A percentile compares a stretch with the other conserved stretches of the same genome.
Evolutionary conservation across 2,113 vertebrate species (phyloP).

Genomic region (Nanorana parkeri): DNA sequence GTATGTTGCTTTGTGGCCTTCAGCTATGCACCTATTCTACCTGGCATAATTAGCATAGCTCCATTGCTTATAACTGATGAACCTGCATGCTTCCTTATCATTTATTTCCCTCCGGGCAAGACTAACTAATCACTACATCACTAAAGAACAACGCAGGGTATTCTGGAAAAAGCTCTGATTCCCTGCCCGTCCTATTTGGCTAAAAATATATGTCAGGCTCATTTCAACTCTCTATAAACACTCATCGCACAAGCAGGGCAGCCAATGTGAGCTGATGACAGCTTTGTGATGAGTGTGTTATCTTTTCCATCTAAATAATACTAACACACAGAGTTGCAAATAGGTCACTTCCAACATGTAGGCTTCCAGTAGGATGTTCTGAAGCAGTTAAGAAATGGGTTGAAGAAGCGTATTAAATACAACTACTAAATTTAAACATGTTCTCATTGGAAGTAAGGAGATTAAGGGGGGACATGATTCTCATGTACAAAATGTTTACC

Average conservation of each 20-base stretch:
- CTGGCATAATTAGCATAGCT: not conserved
- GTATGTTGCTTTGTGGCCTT: not conserved
- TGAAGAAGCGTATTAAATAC: too few species aligned
- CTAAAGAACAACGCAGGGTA: not conserved
- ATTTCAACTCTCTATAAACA: slow-evolving; percentile 32
- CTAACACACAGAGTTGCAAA: slow-evolving; percentile 39
- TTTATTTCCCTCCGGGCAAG: not conserved
- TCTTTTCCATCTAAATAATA: slow-evolving; percentile 30
- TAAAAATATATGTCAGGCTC: slow-evolving; percentile 18
- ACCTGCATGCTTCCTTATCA: not conserved
- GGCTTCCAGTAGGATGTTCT: not conserved
- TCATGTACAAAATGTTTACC: too few species aligned
- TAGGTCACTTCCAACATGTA: slow-evolving; percentile 41
- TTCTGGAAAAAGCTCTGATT: slow-evolving; percentile 7
- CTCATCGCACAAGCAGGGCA: slow-evolving; percentile 14
- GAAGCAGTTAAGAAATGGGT: not conserved
- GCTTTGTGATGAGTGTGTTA: slow-evolving; percentile 42
- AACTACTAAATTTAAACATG: too few species aligned
- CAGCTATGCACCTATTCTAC: not conserved
- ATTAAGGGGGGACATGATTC: too few species aligned
- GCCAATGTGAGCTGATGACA: slow-evolving; percentile 28
- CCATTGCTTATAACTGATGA: not conserved
- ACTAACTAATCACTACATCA: not conserved
- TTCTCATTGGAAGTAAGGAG: too few species aligned
- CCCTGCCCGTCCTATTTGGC: not conserved